Evolutionary conservation across 2,113 vertebrate species (phyloP).

Genomic region (Lepisosteus oculatus): DNA sequence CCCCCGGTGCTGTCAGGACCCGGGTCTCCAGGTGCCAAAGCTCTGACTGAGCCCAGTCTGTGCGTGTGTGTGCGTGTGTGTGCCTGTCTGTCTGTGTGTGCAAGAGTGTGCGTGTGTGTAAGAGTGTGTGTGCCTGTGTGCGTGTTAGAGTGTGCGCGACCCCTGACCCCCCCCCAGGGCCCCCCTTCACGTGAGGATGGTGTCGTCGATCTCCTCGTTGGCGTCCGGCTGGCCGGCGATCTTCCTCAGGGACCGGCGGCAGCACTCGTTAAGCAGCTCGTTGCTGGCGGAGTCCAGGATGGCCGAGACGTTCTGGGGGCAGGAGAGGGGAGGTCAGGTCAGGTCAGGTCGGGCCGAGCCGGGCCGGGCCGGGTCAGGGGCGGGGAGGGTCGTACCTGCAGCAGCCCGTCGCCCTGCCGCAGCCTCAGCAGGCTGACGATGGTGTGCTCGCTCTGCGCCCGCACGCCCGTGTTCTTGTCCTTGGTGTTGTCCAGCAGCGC

Average conservation of each 20-base stretch:
- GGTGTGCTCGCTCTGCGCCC: slow-evolving; percentile 92
- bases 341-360: background rate
- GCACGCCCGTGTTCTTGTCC: slow-evolving; percentile 94
- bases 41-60: no score
- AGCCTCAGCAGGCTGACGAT: slow-evolving; percentile 88
- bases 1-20: no score
- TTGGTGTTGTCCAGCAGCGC: slow-evolving; percentile 96
- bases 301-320: slow-evolving; percentile 71
- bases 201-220: slow-evolving; percentile 92
- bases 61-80: no score
- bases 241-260: slow-evolving; percentile 89
- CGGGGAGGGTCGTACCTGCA: slow-evolving; percentile 75
- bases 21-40: no score
- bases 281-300: slow-evolving; percentile 90
- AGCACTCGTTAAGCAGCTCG: slow-evolving; percentile 84
- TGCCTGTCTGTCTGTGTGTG: no score
- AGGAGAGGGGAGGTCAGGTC: background rate
- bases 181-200: slow-evolving; percentile 87
- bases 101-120: background rate
- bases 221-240: slow-evolving; percentile 83
- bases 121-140: background rate
- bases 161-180: slow-evolving; percentile 6
- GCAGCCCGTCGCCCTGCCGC: slow-evolving; percentile 77
- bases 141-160: background rate
- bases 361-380: no score